Conservation (phyloP, 2,888 invertebrate species). For the Endotricha flammealis region DNA sequence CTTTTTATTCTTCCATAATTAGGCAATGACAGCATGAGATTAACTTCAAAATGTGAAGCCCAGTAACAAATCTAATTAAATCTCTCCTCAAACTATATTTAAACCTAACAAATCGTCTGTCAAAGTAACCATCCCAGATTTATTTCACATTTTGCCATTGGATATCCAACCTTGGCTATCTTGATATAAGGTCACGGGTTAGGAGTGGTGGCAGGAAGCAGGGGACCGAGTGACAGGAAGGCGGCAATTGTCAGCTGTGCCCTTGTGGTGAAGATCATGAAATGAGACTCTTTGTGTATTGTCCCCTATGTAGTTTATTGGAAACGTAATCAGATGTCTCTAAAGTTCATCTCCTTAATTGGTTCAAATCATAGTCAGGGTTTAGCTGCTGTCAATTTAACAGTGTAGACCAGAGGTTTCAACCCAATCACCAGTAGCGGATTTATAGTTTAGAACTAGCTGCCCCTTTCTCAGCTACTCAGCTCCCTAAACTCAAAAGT, state of each 20-base stretch:
- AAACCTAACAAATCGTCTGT: slow-evolving; percentile 25
- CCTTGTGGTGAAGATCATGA: slow-evolving; percentile 59
- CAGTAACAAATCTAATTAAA: slow-evolving; percentile 16
- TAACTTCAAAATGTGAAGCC: no score
- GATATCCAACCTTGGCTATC: slow-evolving; percentile 24
- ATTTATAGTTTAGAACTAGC: no score
- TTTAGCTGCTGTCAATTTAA: no score
- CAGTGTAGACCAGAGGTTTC: no score
- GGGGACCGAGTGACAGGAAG: slow-evolving; percentile 57
- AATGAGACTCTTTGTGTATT: slow-evolving; percentile 30
- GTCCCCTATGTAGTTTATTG: neutral
- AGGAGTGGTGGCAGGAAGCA: slow-evolving; percentile 37
- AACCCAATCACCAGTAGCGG: no score
- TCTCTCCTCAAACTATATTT: slow-evolving; percentile 13
- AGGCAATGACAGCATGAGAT: no score
- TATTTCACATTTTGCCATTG: slow-evolving; percentile 21
- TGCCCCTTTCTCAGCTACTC: no score
- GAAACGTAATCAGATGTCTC: no score
- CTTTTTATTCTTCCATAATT: no score
- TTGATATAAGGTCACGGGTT: slow-evolving; percentile 22
- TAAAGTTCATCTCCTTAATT: no score
- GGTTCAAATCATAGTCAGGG: no score
- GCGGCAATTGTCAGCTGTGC: slow-evolving; percentile 58
- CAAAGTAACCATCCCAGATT: slow-evolving; percentile 34
- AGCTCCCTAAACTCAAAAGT: no score